phyloP scores from a whole-genome alignment of 2,113 vertebrate genomes.

The Brachypteracias leptosomus region DNA sequence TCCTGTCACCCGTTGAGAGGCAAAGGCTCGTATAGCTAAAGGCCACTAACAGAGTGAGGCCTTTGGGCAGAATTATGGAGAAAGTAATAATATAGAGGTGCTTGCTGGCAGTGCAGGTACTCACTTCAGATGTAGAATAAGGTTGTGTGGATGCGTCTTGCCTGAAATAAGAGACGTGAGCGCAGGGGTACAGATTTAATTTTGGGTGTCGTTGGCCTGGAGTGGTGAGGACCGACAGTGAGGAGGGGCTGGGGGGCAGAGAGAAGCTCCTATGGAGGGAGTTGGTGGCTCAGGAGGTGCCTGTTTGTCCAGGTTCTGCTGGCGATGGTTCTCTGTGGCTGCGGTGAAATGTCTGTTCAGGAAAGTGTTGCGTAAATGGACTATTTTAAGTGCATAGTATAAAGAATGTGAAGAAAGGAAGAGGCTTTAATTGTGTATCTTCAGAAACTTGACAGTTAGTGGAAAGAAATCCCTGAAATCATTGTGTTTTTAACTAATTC shows the following conservation, averaged over 20 bases:
- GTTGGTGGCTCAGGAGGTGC: not conserved
- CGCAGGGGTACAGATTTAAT: not conserved
- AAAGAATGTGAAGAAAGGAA: not conserved
- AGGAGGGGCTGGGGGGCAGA: not conserved
- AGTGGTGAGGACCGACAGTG: not conserved
- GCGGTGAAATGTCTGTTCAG: not conserved
- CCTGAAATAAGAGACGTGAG: not conserved
- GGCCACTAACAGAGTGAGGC: not conserved
- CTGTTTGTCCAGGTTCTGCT: not conserved
- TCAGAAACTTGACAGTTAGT: not conserved
- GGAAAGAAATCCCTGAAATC: not conserved
- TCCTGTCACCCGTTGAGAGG: not conserved
- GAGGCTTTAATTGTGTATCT: not conserved
- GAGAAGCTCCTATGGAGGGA: not conserved
- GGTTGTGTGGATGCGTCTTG: not conserved
- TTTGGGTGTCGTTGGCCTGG: not conserved
- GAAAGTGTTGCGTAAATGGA: not conserved
- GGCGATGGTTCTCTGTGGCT: rapidly evolving
- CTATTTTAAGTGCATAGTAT: not conserved
- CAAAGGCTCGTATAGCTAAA: not conserved
- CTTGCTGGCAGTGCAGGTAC: too few relatives aligned
- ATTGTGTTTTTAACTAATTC: not conserved
- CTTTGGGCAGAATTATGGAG: not conserved
- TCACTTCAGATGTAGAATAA: rapidly evolving
- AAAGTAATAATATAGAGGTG: too few relatives aligned